Conservation (phyloP, 92 coral and sea anemone species). For the Porites cylindrica region DNA sequence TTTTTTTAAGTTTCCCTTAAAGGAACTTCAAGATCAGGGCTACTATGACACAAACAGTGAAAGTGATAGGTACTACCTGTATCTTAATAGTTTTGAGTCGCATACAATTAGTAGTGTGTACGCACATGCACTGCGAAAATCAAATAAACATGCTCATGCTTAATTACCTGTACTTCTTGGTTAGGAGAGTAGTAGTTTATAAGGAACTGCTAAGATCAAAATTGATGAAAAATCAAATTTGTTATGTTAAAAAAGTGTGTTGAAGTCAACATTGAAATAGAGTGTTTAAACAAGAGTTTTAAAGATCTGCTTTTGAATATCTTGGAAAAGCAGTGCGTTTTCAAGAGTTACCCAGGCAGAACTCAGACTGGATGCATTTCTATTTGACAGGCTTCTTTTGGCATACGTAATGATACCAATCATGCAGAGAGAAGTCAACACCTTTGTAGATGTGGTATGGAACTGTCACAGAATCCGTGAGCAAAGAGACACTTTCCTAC, state of each 20-base stretch:
- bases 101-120: too few relatives aligned
- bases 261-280: neutral
- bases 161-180: neutral
- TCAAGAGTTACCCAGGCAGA: constrained; percentile 7
- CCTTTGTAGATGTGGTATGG: constrained; percentile 21
- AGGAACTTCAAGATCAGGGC: constrained; percentile 58
- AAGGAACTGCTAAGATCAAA: constrained; percentile 4
- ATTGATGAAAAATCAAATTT: neutral
- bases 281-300: constrained; percentile 5
- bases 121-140: neutral
- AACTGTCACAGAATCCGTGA: constrained; percentile 16
- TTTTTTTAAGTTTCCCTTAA: constrained; percentile 61
- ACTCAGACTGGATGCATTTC: constrained; percentile 14
- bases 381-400: constrained; percentile 13
- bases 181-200: neutral
- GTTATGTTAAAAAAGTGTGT: neutral
- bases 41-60: constrained; percentile 58
- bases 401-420: constrained; percentile 11
- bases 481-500: neutral
- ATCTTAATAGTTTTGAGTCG: neutral
- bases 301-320: neutral
- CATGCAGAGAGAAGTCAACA: constrained; percentile 9
- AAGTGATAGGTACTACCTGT: constrained; percentile 37
- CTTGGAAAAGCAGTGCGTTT: constrained; percentile 5
- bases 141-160: neutral